These are phyloP conservation scores for Nerophis ophidion DNA, from an alignment of 2,113 vertebrate species.

Conservation along the genomic window DNA sequence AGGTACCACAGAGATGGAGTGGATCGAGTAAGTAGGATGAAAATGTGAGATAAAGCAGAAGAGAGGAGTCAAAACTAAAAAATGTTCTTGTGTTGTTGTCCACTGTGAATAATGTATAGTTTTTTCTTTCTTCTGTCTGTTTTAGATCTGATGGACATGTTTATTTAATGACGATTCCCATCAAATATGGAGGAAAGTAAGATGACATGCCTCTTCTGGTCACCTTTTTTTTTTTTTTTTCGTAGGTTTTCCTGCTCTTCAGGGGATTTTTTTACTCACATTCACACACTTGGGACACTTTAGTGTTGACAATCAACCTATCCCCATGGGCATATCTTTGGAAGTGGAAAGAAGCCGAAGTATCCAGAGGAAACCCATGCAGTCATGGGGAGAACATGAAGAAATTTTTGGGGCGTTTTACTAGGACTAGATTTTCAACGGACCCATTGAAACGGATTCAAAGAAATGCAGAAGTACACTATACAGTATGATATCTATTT, in stretches of 20 bases:
- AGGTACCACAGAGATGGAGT: slow-evolving; percentile 42
- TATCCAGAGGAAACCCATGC: too few species aligned
- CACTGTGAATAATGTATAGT: slow-evolving; percentile 39
- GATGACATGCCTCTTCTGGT: neutral
- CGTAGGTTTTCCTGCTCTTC: neutral
- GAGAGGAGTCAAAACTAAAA: slow-evolving; percentile 24
- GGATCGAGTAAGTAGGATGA: slow-evolving; percentile 17
- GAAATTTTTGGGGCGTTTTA: too few species aligned
- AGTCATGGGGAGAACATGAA: too few species aligned
- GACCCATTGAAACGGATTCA: too few species aligned
- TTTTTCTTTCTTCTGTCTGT: slow-evolving; percentile 21
- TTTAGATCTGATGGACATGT: slow-evolving; percentile 38
- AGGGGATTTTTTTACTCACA: too few species aligned
- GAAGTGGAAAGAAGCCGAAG: too few species aligned
- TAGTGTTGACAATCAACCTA: neutral
- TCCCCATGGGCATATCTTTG: too few species aligned
- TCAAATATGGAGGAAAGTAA: slow-evolving; percentile 33
- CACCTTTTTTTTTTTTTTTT: slow-evolving; percentile 1
- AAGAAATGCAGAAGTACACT: too few species aligned
- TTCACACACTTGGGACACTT: neutral
- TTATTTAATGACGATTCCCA: slow-evolving; percentile 34
- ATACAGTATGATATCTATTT: too few species aligned
- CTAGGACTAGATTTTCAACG: too few species aligned
- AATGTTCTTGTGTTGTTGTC: slow-evolving; percentile 34
- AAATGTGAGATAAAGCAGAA: slow-evolving; percentile 26